These are phyloP conservation scores for Nycticebus coucang DNA, from an alignment of 2,113 vertebrate genomes.

Conservation along the genomic window DNA sequence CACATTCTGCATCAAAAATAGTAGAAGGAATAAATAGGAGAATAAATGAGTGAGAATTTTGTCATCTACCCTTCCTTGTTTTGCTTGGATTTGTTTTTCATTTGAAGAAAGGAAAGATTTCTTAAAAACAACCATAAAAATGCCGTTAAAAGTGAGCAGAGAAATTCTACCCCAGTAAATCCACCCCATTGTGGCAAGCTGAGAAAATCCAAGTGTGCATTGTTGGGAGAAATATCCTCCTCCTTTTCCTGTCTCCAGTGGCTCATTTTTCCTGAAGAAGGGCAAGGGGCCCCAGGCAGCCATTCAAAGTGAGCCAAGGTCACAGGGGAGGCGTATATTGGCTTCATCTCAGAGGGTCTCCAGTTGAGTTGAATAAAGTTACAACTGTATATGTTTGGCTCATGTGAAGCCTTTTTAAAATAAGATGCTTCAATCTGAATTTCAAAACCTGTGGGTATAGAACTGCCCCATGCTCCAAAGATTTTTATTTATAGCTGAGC, in stretches of 20 bases:
- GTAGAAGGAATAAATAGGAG: background rate
- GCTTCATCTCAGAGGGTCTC: slow-evolving; percentile 59
- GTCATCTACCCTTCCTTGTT: background rate
- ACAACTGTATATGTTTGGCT: slow-evolving; percentile 11
- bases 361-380: slow-evolving; percentile 29
- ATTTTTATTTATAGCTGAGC: background rate
- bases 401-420: slow-evolving; percentile 35
- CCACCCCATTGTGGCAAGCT: slow-evolving; percentile 27
- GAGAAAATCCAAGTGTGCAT: background rate
- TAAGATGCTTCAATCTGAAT: background rate
- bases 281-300: background rate
- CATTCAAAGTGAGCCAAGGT: slow-evolving; percentile 9
- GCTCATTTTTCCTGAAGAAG: slow-evolving; percentile 55
- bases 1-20: background rate
- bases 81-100: background rate
- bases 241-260: slow-evolving; percentile 36
- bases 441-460: background rate
- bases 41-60: background rate
- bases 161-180: background rate
- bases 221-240: background rate
- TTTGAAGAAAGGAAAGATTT: background rate
- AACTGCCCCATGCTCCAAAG: background rate
- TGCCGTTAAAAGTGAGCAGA: background rate
- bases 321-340: background rate
- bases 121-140: background rate